Base-by-base conservation (phyloP, 2,113 vertebrate genomes). In the Centrocercus urophasianus region DNA sequence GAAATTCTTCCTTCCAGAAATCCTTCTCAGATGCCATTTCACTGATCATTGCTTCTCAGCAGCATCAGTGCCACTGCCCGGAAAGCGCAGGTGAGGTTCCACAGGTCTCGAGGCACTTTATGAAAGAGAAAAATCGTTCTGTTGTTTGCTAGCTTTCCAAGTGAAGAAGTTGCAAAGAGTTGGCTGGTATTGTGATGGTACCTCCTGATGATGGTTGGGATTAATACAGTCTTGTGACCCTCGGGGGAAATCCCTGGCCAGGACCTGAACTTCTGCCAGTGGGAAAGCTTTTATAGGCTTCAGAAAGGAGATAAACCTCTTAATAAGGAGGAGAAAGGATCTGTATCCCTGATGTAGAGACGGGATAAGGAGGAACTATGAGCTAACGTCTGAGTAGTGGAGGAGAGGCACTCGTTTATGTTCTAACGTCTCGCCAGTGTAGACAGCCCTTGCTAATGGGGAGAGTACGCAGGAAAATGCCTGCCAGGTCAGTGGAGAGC, bases 361-460 rank as follows among this genome's bases (percentile, higher is more conserved):
- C 0, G 6, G 91, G 54, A 85, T 76, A 48, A 79, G 77, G 69
- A 83, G 32, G 88, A 93, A 72, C 72, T 64, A 86, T 95, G 91
- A 80, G 40, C 73, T 88, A 72, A 50, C 3, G 66, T 92, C 80
- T 92, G 61, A 59, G 56, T 4, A 28, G 34, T 3, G 13, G 13
- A 22, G 30, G 14, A 85, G 74, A 89, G 59, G 60, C 71, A 34
- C 48, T 82, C 85, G 75, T 88, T 90, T 89, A 14, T 52, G 63
- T 70, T 90, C 56, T 81, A 52, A 71, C 42, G 87, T 84, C 73
- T 84, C 57, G 34, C 27, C 57, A 30, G 70, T 0, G 25, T 50
- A 86, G 92, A 86, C 90, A 94, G 76, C 18, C 67, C 64, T 8
- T 48, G 42, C 32, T 89, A 75, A 78, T 83, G 77, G 34, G 50